Evolutionary conservation across 2,113 vertebrate species (phyloP).

Genomic region (Podilymbus podiceps): DNA sequence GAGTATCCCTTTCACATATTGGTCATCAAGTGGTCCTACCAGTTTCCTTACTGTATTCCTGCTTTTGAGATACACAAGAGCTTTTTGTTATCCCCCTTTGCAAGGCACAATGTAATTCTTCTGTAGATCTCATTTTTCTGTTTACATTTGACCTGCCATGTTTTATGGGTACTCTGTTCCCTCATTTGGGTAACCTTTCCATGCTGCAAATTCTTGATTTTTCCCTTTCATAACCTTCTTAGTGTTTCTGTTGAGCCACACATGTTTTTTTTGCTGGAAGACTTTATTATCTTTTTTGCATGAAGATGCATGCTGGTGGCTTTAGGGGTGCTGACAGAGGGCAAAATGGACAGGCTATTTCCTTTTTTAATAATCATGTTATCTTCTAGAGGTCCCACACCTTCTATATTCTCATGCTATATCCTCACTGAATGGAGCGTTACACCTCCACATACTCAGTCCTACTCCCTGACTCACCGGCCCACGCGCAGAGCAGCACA

Average conservation of each 20-base stretch:
- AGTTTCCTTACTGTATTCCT: not conserved
- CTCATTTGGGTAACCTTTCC: not conserved
- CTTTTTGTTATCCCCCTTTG: not conserved
- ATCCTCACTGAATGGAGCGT: not conserved
- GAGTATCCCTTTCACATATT: not conserved
- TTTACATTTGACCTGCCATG: not conserved
- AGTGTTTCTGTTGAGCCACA: not conserved
- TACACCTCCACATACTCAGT: not conserved
- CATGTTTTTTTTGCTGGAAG: not conserved
- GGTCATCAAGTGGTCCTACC: not conserved
- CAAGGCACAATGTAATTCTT: not conserved
- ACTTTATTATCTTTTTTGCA: not conserved
- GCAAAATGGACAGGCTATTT: not conserved
- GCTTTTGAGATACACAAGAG: not conserved
- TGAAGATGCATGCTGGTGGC: not conserved
- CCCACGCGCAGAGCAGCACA: fast-evolving
- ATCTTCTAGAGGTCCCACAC: not conserved
- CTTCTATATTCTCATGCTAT: not conserved
- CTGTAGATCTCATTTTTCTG: not conserved
- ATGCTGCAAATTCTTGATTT: not conserved
- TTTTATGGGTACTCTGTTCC: not conserved
- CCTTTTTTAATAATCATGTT: not conserved
- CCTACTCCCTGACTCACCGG: not conserved
- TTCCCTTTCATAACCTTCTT: not conserved
- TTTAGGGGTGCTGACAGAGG: not conserved